These are phyloP conservation scores for Gopherus evgoodei DNA, from an alignment of 2,113 vertebrate species.

Conservation along the genomic window DNA sequence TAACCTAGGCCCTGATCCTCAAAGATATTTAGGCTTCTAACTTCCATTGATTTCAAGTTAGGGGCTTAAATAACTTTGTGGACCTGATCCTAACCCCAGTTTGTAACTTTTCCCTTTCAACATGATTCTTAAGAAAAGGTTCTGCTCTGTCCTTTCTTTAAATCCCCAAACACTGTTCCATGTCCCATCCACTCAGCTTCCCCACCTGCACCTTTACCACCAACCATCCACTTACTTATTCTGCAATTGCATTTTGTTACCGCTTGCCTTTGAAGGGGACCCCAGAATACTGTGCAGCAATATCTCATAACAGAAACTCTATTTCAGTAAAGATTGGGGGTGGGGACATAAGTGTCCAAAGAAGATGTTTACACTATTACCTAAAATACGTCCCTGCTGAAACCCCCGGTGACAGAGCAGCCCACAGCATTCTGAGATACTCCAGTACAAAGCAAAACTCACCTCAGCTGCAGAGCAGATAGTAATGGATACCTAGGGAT, in stretches of 20 bases:
- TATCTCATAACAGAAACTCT: not conserved
- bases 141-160: not conserved
- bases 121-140: not conserved
- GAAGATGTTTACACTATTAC: not conserved
- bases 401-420: constrained; percentile 22
- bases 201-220: not conserved
- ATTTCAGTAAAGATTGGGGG: not conserved
- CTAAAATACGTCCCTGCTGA: not conserved
- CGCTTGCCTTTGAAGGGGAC: not conserved
- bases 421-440: not conserved
- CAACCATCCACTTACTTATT: not conserved
- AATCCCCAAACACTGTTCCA: no score
- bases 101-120: not conserved
- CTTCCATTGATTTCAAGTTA: not conserved
- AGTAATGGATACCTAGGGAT: not conserved
- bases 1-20: not conserved
- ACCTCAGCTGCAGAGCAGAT: constrained; percentile 20
- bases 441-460: not conserved
- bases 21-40: not conserved
- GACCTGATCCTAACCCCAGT: not conserved
- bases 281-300: not conserved
- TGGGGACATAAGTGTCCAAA: not conserved
- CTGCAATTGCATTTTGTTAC: not conserved
- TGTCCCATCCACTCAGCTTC: not conserved
- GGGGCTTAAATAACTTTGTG: not conserved